Percentiles rank a stretch among this genome's conserved stretches.
phyloP scores from a whole-genome alignment of 2,113 vertebrate genomes.

The Litocranius walleri region DNA sequence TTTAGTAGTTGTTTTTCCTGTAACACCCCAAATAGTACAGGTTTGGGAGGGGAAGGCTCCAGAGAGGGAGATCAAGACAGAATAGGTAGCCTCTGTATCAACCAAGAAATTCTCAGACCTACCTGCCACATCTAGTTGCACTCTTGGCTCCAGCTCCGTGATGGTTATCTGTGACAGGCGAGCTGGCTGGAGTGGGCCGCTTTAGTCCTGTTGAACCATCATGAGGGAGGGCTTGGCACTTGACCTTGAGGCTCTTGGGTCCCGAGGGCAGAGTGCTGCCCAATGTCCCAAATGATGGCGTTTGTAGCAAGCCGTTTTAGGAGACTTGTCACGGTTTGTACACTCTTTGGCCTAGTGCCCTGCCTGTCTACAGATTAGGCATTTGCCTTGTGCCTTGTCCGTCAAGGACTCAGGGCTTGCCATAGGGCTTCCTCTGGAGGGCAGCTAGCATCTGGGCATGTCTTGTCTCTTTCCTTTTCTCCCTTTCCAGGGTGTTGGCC shows the following conservation, averaged over 20 bases:
- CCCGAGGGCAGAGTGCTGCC: not conserved
- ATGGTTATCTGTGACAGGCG: not conserved
- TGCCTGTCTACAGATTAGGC: not conserved
- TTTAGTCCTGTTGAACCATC: not conserved
- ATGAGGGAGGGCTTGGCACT: not conserved
- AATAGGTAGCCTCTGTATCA: not conserved
- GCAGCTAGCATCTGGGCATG: not conserved
- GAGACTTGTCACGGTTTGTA: not conserved
- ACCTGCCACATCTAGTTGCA: not conserved
- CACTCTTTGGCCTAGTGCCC: not conserved
- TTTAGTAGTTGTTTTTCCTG: not conserved
- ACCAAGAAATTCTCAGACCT: not conserved
- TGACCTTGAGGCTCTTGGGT: not conserved
- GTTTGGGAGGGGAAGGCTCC: not conserved
- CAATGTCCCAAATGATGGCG: not conserved
- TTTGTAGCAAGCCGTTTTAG: not conserved
- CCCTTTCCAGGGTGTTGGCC: not conserved
- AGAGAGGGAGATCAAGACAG: not conserved
- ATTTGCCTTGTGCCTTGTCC: not conserved
- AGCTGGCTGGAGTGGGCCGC: not conserved
- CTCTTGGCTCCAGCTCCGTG: not conserved
- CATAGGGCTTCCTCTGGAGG: not conserved
- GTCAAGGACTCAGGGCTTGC: not conserved
- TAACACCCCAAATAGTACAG: not conserved
- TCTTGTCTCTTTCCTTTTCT: not conserved